These are phyloP conservation scores for Amblyjoppa fuscipennis DNA, from an alignment of 2,888 invertebrate species.

Conservation along the genomic window DNA sequence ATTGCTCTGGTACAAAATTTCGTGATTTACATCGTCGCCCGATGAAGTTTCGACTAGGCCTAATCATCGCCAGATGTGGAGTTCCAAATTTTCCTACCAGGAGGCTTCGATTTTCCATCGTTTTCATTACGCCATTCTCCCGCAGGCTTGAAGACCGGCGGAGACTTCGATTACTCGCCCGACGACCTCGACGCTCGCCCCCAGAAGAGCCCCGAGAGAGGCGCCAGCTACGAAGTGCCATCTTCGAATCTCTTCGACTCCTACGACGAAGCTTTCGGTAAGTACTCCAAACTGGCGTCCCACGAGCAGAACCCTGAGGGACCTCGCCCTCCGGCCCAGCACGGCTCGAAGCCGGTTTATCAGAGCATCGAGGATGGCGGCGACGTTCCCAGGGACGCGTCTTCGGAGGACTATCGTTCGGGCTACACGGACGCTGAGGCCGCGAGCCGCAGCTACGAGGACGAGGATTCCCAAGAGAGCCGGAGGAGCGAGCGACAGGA, in stretches of 20 bases:
- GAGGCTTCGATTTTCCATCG: not conserved
- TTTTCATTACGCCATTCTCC: constrained; percentile 13
- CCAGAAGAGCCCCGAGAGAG: constrained; percentile 51
- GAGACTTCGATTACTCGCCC: constrained; percentile 41
- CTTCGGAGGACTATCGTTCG: constrained; percentile 53
- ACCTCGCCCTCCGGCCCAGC: not conserved
- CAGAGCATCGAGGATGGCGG: constrained; percentile 69
- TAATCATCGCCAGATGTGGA: no score
- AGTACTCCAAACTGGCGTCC: constrained; percentile 69
- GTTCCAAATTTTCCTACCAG: no score
- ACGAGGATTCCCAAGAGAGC: constrained; percentile 74
- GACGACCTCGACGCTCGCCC: constrained; percentile 70
- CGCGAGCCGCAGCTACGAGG: constrained; percentile 67
- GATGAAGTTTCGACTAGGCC: no score
- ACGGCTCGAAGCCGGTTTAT: constrained; percentile 47
- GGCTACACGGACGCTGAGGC: constrained; percentile 28
- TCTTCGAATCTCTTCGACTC: constrained; percentile 70
- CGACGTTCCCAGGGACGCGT: constrained; percentile 59
- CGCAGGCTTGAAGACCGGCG: constrained; percentile 35
- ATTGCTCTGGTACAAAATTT: no score
- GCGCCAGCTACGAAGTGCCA: constrained; percentile 59
- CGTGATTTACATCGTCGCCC: no score
- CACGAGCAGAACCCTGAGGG: constrained; percentile 7
- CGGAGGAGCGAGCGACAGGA: constrained; percentile 71
- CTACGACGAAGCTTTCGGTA: constrained; percentile 78